These are phyloP conservation scores for Lateolabrax maculatus DNA, from an alignment of 2,797 vertebrate species.

Conservation along the genomic window DNA sequence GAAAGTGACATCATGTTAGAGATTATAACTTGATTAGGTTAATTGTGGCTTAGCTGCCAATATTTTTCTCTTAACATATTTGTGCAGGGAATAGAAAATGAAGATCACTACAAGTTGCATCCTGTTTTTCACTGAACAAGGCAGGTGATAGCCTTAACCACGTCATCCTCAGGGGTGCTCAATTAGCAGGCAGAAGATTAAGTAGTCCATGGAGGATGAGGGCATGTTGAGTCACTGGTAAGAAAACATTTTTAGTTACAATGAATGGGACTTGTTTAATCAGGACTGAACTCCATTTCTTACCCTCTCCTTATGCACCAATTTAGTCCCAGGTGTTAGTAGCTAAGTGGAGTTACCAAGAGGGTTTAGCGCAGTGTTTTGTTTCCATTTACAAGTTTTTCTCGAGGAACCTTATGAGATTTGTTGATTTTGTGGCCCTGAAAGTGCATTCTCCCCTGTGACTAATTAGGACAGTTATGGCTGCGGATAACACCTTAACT, in stretches of 20 bases:
- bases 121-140: constrained; percentile 62
- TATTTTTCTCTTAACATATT: constrained; percentile 31
- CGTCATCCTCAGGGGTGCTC: constrained; percentile 61
- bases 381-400: constrained; percentile 67
- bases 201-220: constrained; percentile 53
- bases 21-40: constrained; percentile 28
- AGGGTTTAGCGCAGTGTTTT: constrained; percentile 38
- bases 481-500: constrained; percentile 76
- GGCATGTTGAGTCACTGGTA: constrained; percentile 62
- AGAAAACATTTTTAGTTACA: constrained; percentile 59
- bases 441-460: constrained; percentile 67
- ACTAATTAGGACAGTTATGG: constrained; percentile 72
- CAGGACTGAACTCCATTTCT: constrained; percentile 48
- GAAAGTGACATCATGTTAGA: constrained; percentile 15
- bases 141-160: constrained; percentile 30
- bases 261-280: constrained; percentile 34
- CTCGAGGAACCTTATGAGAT: constrained; percentile 53
- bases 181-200: constrained; percentile 59
- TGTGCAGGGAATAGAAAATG: constrained; percentile 45
- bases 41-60: constrained; percentile 10
- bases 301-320: constrained; percentile 23
- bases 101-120: constrained; percentile 36
- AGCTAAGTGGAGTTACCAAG: constrained; percentile 59
- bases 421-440: constrained; percentile 60
- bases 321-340: constrained; percentile 70